Evolutionary conservation across 2,888 invertebrate genomes (phyloP), one percentile per base, ranked within the genome.

Genomic region (Liopterus haemorrhoidalis): DNA sequence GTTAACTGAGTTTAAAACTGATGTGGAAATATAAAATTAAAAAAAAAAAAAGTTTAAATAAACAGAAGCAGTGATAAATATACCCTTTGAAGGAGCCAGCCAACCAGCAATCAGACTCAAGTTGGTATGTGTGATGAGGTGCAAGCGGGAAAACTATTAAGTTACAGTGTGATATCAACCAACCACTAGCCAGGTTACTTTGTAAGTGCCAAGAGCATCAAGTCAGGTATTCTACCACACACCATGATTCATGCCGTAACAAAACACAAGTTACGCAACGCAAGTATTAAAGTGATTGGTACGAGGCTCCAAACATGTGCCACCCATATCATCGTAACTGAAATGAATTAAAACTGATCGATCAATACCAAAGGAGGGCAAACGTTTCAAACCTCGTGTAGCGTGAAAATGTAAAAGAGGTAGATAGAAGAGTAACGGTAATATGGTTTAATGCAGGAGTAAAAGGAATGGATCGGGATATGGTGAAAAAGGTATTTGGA

Each of bases 401-500:
- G 40, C 18, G 12, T 6, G 30, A 12, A 12, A 8, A 31, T 12
- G 11, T 12, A 33, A 21, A 18, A 21, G 16, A 24, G 41, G 32
- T 18, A 33, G 11, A 21, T 19, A 9, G 33, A 25, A 27, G 11
- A 25, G 27, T 16, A 20, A 12, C 22, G 40, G 25, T 15, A 16
- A n/a, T n/a, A n/a, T n/a, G n/a, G n/a, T n/a, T n/a, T n/a, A n/a
- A n/a, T n/a, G n/a, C n/a, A n/a, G n/a, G n/a, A n/a, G n/a, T n/a
- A n/a, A 40, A 42, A 41, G 39, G 47, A 48, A 35, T 22, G 32
- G 43, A 32, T 43, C 42, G 24, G 44, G 49, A 46, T 47, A 33
- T 38, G 48, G 49, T 49, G 55, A 44, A 51, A 53, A 54, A 52
- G 57, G 54, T 52, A 53, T 51, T 54, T 49, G 44, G 51, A 51